A percentile compares a stretch with the other conserved stretches of the same genome.
These are phyloP conservation scores for Heliconius eleuchia DNA, from an alignment of 1,140 invertebrate species.

Conservation along the genomic window DNA sequence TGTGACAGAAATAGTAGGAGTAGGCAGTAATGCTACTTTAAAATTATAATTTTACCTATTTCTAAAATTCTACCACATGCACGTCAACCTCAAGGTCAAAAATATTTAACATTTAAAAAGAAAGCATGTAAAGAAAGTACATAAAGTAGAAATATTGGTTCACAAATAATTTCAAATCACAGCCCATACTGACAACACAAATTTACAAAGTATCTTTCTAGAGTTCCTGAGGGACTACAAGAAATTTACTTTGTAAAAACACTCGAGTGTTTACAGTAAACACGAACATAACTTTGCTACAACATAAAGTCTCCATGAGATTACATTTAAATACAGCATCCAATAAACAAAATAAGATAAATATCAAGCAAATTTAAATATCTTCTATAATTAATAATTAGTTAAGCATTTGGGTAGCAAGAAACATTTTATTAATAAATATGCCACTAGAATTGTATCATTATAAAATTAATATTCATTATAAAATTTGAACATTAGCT, in stretches of 20 bases:
- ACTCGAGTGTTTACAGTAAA: slow-evolving; percentile 14
- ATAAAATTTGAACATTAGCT: slow-evolving; percentile 52
- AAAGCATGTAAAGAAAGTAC: slow-evolving; percentile 9
- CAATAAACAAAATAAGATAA: slow-evolving; percentile 53
- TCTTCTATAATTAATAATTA: slow-evolving; percentile 60
- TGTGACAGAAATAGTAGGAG: slow-evolving; percentile 40
- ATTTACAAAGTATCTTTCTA: slow-evolving; percentile 1
- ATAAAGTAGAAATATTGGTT: slow-evolving; percentile 4
- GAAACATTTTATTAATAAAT: slow-evolving; percentile 52
- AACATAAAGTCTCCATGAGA: slow-evolving; percentile 40
- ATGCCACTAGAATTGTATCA: slow-evolving; percentile 62
- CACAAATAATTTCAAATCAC: slow-evolving; percentile 18
- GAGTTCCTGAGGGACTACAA: not conserved
- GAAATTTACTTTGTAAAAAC: slow-evolving; percentile 7
- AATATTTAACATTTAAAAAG: not conserved
- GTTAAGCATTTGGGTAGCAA: slow-evolving; percentile 75
- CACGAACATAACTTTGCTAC: slow-evolving; percentile 27
- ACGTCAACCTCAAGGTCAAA: not conserved
- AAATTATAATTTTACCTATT: slow-evolving; percentile 23
- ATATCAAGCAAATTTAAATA: slow-evolving; percentile 80
- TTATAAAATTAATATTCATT: slow-evolving; percentile 15
- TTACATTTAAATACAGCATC: slow-evolving; percentile 46
- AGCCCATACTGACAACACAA: slow-evolving; percentile 20
- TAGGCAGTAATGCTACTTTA: slow-evolving; percentile 31
- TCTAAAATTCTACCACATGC: slow-evolving; percentile 33